Evolutionary conservation across 2,888 invertebrate species (phyloP).

Genomic region (Listrodromus nycthemerus): DNA sequence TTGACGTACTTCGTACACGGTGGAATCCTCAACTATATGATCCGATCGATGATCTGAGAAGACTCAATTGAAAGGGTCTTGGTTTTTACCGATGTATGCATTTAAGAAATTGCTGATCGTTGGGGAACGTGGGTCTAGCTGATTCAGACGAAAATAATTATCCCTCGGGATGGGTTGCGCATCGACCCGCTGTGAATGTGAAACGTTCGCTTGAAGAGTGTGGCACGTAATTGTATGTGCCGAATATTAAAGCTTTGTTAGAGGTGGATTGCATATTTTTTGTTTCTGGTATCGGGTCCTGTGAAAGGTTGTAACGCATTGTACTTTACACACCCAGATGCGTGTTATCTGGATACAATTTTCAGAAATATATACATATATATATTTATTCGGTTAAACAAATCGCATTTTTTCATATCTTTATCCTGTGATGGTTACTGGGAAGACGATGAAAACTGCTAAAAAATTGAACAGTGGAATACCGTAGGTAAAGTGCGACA

Average conservation of each 20-base stretch:
- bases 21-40: slow-evolving; percentile 99
- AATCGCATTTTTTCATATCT: slow-evolving; percentile 11
- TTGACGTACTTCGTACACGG: slow-evolving; percentile 96
- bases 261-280: slow-evolving; percentile 51
- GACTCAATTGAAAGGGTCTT: not conserved
- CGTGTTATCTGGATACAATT: slow-evolving; percentile 42
- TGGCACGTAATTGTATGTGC: slow-evolving; percentile 9
- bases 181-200: not conserved
- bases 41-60: slow-evolving; percentile 91
- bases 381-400: slow-evolving; percentile 32
- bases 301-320: slow-evolving; percentile 44
- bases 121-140: slow-evolving; percentile 13
- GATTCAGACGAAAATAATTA: not conserved
- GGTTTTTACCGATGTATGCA: slow-evolving; percentile 41
- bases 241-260: slow-evolving; percentile 54
- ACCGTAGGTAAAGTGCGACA: too few species aligned
- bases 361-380: slow-evolving; percentile 54
- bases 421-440: not conserved
- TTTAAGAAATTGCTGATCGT: slow-evolving; percentile 42
- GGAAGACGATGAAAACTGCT: not conserved
- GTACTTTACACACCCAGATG: slow-evolving; percentile 36
- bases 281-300: slow-evolving; percentile 46
- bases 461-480: not conserved
- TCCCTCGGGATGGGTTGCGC: not conserved
- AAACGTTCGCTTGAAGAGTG: not conserved